Evolutionary conservation across 2,797 vertebrate species (phyloP).

Genomic region (Anguilla anguilla): DNA sequence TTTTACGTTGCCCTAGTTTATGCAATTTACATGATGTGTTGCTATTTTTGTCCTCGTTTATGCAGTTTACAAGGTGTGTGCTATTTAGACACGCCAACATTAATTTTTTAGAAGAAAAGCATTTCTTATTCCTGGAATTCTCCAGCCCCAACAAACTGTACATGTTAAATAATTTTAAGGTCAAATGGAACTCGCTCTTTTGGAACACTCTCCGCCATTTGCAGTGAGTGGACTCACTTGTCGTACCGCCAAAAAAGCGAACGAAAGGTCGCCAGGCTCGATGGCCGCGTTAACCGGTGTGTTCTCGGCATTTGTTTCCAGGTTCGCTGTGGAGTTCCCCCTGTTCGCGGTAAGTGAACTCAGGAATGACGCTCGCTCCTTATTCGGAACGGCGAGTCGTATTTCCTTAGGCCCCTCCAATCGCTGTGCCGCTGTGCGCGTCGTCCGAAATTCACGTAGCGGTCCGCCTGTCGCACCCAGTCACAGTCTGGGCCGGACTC

Average conservation of each 20-base stretch:
- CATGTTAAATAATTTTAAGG: background rate
- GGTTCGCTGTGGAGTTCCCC: background rate
- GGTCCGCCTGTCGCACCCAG: no score
- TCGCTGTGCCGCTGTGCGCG: no score
- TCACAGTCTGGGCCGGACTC: no score
- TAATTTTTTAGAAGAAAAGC: background rate
- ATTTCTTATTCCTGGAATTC: background rate
- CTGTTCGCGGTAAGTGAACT: background rate
- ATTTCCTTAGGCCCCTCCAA: no score
- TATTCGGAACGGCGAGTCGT: no score
- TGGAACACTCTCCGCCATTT: background rate
- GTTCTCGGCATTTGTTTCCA: background rate
- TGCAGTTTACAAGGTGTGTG: background rate
- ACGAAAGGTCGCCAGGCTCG: background rate
- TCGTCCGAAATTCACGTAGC: no score
- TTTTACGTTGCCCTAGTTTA: no score
- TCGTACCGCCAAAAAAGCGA: no score
- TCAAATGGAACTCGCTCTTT: background rate
- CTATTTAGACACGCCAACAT: background rate
- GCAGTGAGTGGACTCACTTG: no score
- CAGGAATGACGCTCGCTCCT: no score
- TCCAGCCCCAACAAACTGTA: background rate
- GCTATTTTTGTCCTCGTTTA: no score
- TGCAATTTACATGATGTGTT: no score
- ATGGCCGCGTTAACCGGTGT: background rate